Evolutionary conservation across 2,113 vertebrate genomes (phyloP).

Genomic region (Colistium nudipinnis): DNA sequence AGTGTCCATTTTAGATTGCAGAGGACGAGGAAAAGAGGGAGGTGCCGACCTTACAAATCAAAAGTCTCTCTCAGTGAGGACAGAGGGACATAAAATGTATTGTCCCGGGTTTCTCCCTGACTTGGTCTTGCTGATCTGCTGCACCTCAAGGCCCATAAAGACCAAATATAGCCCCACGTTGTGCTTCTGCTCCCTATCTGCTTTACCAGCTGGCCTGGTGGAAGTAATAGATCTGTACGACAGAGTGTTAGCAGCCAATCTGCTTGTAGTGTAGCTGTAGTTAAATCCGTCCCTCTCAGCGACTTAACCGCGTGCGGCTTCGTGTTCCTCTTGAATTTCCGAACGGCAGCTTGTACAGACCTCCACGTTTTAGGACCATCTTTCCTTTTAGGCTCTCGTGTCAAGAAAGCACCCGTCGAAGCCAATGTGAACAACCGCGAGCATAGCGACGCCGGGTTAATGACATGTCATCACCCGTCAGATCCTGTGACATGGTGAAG

Average conservation of each 20-base stretch:
- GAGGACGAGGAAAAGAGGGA: no score
- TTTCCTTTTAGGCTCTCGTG: no score
- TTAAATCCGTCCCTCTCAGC: slow-evolving; percentile 12
- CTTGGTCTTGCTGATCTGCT: slow-evolving; percentile 32
- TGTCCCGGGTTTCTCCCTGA: slow-evolving; percentile 58
- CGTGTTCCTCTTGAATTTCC: neutral
- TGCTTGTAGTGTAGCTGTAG: slow-evolving; percentile 17
- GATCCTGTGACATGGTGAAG: slow-evolving; percentile 2
- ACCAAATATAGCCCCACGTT: slow-evolving; percentile 26
- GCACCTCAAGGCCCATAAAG: slow-evolving; percentile 46
- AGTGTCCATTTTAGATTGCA: no score
- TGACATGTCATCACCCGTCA: slow-evolving; percentile 43
- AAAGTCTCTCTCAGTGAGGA: no score
- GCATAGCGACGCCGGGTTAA: slow-evolving; percentile 27
- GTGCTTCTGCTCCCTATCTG: slow-evolving; percentile 40
- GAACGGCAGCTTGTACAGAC: slow-evolving; percentile 1
- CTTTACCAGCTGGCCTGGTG: slow-evolving; percentile 26
- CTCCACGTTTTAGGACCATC: no score
- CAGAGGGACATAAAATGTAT: slow-evolving; percentile 18
- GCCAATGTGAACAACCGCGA: neutral
- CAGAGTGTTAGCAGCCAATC: slow-evolving; percentile 17
- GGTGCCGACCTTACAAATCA: neutral
- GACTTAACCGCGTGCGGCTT: neutral
- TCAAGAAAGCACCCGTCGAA: neutral
- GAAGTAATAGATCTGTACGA: slow-evolving; percentile 43